Conservation (phyloP, 2,113 vertebrate genomes). For the Campylomormyrus tamandua region DNA sequence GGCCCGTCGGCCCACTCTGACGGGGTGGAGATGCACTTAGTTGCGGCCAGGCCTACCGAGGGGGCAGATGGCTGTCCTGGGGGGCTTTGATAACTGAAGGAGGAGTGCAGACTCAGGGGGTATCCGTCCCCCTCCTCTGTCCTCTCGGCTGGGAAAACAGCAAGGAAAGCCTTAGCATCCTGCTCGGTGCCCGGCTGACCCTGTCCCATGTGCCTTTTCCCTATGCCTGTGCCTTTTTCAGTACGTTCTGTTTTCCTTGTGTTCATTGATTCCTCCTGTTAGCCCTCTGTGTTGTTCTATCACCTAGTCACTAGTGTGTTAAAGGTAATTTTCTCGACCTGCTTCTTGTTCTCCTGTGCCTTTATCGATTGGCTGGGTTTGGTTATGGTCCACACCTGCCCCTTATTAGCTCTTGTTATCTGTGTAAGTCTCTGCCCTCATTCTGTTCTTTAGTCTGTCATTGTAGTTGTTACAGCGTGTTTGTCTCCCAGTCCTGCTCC, state of each 20-base stretch:
- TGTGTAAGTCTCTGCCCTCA: neutral
- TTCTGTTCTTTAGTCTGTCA: neutral
- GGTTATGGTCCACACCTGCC: neutral
- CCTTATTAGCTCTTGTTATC: neutral
- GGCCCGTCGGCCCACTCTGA: neutral
- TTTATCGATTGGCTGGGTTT: neutral
- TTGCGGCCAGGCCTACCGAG: neutral
- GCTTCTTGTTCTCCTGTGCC: neutral
- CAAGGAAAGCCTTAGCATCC: neutral
- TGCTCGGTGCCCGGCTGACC: neutral
- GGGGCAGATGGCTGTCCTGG: neutral
- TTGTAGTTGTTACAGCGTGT: neutral
- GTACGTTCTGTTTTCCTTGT: neutral
- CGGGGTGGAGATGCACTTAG: neutral
- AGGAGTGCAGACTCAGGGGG: neutral
- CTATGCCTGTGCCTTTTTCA: neutral
- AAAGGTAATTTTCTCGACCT: neutral
- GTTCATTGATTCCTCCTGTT: neutral
- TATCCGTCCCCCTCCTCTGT: neutral
- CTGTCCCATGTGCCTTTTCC: neutral
- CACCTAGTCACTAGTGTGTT: neutral
- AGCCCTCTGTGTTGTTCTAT: neutral
- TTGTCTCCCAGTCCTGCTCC: neutral
- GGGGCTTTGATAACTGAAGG: neutral
- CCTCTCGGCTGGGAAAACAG: neutral